phyloP scores from a whole-genome alignment of 2,113 vertebrate species.

The Phocoena sinus region DNA sequence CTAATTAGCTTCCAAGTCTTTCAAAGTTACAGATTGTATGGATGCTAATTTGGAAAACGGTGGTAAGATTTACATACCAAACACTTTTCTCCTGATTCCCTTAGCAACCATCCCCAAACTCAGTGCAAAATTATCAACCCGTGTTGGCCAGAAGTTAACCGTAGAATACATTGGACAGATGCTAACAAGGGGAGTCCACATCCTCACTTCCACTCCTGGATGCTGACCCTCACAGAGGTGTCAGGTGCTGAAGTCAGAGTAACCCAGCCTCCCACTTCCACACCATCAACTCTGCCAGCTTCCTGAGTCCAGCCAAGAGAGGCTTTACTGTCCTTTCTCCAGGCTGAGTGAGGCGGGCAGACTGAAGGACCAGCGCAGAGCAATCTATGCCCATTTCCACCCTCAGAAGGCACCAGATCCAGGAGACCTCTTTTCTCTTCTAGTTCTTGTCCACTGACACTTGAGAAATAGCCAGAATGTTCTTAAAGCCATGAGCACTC shows the following conservation, averaged over 20 bases:
- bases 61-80: slow-evolving; percentile 49
- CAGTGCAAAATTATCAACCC: background rate
- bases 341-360: background rate
- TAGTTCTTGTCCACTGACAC: background rate
- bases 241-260: background rate
- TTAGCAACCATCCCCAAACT: slow-evolving; percentile 45
- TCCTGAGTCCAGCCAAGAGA: background rate
- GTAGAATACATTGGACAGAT: background rate
- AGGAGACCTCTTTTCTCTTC: background rate
- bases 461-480: background rate
- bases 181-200: background rate
- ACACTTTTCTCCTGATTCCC: slow-evolving; percentile 32
- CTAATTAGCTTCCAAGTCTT: slow-evolving; percentile 60
- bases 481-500: background rate
- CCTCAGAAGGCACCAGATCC: background rate
- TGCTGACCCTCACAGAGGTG: background rate
- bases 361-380: background rate
- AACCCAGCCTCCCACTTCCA: background rate
- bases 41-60: slow-evolving; percentile 67
- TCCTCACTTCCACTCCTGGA: background rate
- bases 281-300: too few species aligned
- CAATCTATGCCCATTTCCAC: background rate
- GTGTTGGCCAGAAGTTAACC: background rate
- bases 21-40: slow-evolving; percentile 63
- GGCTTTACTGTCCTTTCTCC: background rate